Evolutionary conservation across 2,797 vertebrate genomes (phyloP).

Genomic region (Bradypodion pumilum): DNA sequence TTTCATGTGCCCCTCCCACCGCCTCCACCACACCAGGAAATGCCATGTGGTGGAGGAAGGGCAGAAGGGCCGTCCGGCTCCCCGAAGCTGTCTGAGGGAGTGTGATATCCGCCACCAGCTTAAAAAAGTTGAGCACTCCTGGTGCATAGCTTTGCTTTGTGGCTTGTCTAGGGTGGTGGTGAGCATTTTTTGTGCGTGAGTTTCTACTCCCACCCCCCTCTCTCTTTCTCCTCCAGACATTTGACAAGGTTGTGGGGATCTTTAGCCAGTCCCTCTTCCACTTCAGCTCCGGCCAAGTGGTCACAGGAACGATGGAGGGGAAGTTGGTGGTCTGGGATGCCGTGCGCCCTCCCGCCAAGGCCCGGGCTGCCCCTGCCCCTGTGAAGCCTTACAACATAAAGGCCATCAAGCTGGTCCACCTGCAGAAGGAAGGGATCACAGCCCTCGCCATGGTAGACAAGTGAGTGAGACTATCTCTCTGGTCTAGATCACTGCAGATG

Average conservation of each 20-base stretch:
- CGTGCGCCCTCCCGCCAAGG: background rate
- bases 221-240: conserved; percentile 66
- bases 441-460: conserved; percentile 79
- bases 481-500: no score
- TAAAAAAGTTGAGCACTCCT: no score
- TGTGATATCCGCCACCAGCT: no score
- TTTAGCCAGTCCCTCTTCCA: conserved; percentile 86
- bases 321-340: conserved; percentile 85
- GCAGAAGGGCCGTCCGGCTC: no score
- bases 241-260: conserved; percentile 72
- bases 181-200: no score
- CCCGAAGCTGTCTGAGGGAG: no score
- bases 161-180: no score
- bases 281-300: conserved; percentile 70
- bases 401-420: conserved; percentile 75
- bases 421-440: conserved; percentile 84
- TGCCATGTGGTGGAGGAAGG: no score
- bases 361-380: rapidly evolving
- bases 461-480: background rate
- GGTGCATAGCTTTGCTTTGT: no score
- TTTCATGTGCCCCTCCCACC: no score
- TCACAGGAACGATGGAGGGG: conserved; percentile 80
- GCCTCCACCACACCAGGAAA: no score
- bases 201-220: background rate
- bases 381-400: conserved; percentile 42